These are phyloP conservation scores for Acanthornis magna DNA, from an alignment of 2,797 vertebrate species.

Conservation along the genomic window DNA sequence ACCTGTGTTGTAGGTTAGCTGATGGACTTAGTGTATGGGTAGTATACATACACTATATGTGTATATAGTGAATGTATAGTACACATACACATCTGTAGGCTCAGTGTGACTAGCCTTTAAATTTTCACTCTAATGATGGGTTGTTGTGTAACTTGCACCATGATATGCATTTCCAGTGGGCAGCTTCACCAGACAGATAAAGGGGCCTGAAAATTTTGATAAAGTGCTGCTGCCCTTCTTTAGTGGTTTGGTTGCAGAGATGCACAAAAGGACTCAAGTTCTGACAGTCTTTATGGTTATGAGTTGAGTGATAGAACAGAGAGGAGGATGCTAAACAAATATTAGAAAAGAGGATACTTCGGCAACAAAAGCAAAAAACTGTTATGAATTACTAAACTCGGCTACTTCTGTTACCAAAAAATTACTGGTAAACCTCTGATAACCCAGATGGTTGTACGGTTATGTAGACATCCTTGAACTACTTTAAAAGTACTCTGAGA, in stretches of 20 bases:
- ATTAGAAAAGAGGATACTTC: not conserved
- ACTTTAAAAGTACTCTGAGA: not conserved
- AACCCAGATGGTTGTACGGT: not conserved
- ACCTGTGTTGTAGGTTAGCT: not conserved
- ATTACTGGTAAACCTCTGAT: not conserved
- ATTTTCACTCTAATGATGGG: fast-evolving
- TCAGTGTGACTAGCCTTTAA: not conserved
- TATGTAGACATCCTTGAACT: not conserved
- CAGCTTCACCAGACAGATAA: not conserved
- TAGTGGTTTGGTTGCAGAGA: not conserved
- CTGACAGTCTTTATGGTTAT: not conserved
- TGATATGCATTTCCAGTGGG: not conserved
- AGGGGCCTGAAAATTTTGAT: not conserved
- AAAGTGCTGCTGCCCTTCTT: not conserved
- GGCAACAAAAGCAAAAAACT: not conserved
- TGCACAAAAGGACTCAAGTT: not conserved
- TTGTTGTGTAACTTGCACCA: not conserved
- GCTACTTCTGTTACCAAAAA: not conserved
- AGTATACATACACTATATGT: not conserved
- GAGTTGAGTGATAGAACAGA: not conserved
- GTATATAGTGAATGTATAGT: too few species aligned
- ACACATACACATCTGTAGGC: too few species aligned
- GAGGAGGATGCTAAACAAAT: not conserved
- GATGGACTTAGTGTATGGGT: not conserved
- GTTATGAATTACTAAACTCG: not conserved